Base-by-base conservation (phyloP, 2,113 vertebrate species). In the Xiphophorus couchianus region DNA sequence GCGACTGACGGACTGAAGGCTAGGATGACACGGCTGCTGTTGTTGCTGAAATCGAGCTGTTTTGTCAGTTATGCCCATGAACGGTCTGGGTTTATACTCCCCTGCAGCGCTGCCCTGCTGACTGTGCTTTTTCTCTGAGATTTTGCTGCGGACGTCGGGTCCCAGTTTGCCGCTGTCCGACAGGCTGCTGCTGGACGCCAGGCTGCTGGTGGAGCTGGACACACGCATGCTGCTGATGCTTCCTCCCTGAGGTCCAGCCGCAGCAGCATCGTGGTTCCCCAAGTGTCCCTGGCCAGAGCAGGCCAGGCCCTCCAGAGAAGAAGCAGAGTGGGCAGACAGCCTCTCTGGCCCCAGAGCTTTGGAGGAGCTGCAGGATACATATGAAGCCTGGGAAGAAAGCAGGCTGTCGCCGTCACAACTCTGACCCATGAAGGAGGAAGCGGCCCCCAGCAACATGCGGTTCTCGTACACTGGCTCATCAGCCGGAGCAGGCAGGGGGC, bases 31-130 rank as follows among this genome's bases (percentile, higher is more conserved):
- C 58, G 84, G 92, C 51, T 78, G 85, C 25, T 87, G 89, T 78
- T 86, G 69, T 9, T 77, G 92, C 4, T 95, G 96, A 76, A 96
- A 97, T 77, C 98, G 91, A 0, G 96, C 97, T 0, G 94, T 98
- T 93, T 99, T 99, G 86, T 99, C 98, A 80, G 89, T 99, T 86
- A 99, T 92, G 13, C 98, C 98, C 98, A 99, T 99, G 71, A 99
- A 99, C 0, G 84, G 96, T 71, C 98, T 95, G 22, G 96, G 95
- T 68, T 97, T 96, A 85, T 95, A 95, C 30, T 98, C 98, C 0
- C 89, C 64, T 0, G 82, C 29, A 3, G 87, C 27, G 29, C 91
- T 3, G 4, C 91, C 88, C 85, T 90, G 95, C 37, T 93, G 88
- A 77, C 10, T 88, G 65, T 94, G 94, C 84, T 77, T 95, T 0